phyloP scores from a whole-genome alignment of 2,888 invertebrate genomes.

The Hetaerina titia region DNA sequence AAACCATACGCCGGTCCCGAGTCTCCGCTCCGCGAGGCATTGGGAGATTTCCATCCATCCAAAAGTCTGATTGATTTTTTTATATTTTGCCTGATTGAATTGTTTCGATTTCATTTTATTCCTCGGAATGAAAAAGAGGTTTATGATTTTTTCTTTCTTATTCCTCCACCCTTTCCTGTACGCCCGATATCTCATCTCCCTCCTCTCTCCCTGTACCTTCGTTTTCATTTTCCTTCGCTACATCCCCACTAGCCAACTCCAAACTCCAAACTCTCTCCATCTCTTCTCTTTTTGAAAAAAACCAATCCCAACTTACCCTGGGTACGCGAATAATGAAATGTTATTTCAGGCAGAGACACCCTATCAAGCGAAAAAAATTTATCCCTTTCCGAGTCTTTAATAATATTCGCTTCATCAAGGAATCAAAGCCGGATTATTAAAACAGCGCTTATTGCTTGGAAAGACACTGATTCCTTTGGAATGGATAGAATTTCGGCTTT shows the following conservation, averaged over 20 bases:
- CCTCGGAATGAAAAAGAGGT: neutral
- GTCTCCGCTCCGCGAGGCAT: neutral
- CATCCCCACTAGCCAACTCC: neutral
- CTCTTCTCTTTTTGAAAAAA: neutral
- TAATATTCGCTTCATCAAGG: too few species aligned
- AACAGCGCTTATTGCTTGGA: too few species aligned
- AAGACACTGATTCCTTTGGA: too few species aligned
- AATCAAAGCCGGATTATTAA: too few species aligned
- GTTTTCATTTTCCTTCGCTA: neutral
- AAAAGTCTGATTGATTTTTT: neutral
- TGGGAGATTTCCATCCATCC: neutral
- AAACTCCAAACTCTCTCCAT: too few species aligned
- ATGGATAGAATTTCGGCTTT: too few species aligned
- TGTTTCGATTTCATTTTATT: neutral
- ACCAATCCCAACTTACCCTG: neutral
- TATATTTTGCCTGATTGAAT: neutral
- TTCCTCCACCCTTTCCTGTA: neutral
- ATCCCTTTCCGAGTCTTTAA: neutral
- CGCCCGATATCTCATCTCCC: neutral
- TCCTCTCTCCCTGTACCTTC: neutral
- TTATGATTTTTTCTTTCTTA: neutral
- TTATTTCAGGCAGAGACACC: neutral
- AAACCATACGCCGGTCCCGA: neutral
- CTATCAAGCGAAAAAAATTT: neutral
- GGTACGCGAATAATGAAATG: neutral